Conservation (phyloP, 2,888 invertebrate species). For the Drosophila tanythrix region DNA sequence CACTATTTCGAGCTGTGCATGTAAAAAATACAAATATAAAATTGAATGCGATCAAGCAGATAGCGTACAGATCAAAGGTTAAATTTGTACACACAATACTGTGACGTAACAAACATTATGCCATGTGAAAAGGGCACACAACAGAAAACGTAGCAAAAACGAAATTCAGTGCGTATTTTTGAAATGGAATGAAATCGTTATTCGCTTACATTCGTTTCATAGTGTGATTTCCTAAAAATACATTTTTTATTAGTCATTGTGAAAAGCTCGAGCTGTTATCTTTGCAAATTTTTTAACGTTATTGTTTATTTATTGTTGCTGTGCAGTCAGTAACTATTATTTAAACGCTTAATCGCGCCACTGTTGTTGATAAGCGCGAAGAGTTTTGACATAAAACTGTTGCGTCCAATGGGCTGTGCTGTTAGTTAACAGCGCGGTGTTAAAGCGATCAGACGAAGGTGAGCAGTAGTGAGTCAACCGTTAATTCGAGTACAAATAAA, state of each 20-base stretch:
- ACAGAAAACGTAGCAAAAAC: constrained; percentile 28
- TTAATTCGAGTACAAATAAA: neutral
- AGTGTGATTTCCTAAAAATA: constrained; percentile 22
- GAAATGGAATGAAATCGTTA: constrained; percentile 24
- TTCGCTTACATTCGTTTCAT: neutral
- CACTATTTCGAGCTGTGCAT: neutral
- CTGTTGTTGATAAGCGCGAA: constrained; percentile 43
- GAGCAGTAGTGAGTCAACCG: constrained; percentile 18
- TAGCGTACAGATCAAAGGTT: neutral
- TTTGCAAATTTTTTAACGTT: neutral
- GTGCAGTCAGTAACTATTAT: constrained; percentile 14
- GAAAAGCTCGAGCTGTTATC: constrained; percentile 6
- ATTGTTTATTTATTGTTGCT: constrained; percentile 15
- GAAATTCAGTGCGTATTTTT: constrained; percentile 4
- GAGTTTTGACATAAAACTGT: constrained; percentile 46
- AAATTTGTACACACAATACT: neutral
- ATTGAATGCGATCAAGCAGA: constrained; percentile 6
- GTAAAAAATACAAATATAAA: neutral
- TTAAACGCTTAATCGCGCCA: neutral
- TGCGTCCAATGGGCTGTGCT: constrained; percentile 5
- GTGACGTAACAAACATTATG: constrained; percentile 14
- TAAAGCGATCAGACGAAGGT: constrained; percentile 43
- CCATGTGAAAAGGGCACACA: neutral
- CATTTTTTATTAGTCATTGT: constrained; percentile 38
- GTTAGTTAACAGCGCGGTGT: constrained; percentile 58